Evolutionary conservation across 2,888 invertebrate genomes (phyloP).

Genomic region (Drosophila nigritarsus): DNA sequence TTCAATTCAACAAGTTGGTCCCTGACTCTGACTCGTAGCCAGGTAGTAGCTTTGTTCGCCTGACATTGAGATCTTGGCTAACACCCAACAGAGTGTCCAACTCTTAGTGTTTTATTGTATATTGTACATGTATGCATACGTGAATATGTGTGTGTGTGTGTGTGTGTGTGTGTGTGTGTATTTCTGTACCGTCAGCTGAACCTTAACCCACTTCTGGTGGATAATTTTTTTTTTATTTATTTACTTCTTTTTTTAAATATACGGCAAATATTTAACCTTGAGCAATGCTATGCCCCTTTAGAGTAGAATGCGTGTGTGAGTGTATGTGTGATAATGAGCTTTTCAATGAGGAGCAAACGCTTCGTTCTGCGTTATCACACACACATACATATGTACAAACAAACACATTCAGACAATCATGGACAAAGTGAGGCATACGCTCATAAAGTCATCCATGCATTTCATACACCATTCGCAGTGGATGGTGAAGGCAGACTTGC

Average conservation of each 20-base stretch:
- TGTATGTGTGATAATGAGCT: slow-evolving; percentile 58
- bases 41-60: slow-evolving; percentile 23
- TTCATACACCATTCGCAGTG: slow-evolving; percentile 32
- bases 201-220: slow-evolving; percentile 55
- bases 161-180: background rate
- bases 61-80: slow-evolving; percentile 50
- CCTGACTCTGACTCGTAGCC: slow-evolving; percentile 37
- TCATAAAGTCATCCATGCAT: slow-evolving; percentile 47
- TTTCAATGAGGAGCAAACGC: slow-evolving; percentile 57
- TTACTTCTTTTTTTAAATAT: slow-evolving; percentile 16
- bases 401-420: slow-evolving; percentile 20
- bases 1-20: slow-evolving; percentile 76
- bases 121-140: background rate
- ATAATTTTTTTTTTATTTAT: slow-evolving; percentile 11
- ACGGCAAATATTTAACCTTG: slow-evolving; percentile 58
- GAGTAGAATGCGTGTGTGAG: slow-evolving; percentile 12
- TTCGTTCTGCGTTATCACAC: slow-evolving; percentile 54
- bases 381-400: slow-evolving; percentile 14
- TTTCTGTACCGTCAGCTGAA: slow-evolving; percentile 18
- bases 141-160: background rate
- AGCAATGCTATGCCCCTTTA: slow-evolving; percentile 26
- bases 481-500: background rate
- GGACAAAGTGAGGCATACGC: slow-evolving; percentile 25
- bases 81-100: slow-evolving; percentile 5
- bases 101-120: slow-evolving; percentile 25